A percentile compares a stretch with the other conserved stretches of the same genome.
Evolutionary conservation across 2,797 vertebrate genomes (phyloP).

Genomic region (Rhyacichthys aspro): DNA sequence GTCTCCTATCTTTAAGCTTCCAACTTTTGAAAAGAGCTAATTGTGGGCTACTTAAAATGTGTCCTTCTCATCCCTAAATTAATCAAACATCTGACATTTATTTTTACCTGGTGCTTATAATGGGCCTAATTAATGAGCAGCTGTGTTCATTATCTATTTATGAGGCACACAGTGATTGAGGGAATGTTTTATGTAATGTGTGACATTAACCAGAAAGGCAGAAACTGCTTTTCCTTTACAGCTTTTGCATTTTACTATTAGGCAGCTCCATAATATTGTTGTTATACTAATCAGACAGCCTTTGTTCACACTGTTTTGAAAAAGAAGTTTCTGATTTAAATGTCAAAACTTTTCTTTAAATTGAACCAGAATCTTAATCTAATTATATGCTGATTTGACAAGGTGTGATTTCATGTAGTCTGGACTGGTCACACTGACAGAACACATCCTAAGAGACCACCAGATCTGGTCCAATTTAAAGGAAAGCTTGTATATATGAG

Average conservation of each 20-base stretch:
- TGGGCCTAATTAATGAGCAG: constrained; percentile 4
- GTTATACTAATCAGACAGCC: neutral
- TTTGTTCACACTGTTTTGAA: neutral
- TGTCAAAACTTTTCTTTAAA: no score
- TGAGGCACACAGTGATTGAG: constrained; percentile 1
- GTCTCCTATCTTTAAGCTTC: no score
- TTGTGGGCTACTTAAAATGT: neutral
- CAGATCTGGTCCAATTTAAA: no score
- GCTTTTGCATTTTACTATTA: neutral
- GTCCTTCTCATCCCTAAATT: constrained; percentile 1
- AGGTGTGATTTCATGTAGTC: no score
- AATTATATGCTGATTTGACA: no score
- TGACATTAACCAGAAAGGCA: neutral
- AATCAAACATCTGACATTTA: neutral
- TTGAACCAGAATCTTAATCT: no score
- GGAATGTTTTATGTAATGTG: neutral
- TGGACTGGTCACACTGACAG: no score
- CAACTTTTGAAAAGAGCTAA: no score
- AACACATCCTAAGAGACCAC: no score
- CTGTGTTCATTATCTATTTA: constrained; percentile 2
- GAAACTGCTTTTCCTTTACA: neutral
- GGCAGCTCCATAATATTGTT: neutral
- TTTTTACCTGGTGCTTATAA: neutral
- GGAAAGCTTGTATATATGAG: no score
- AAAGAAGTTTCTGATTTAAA: no score